Base-by-base conservation (phyloP, 2,113 vertebrate genomes). In the Aldabrachelys gigantea region DNA sequence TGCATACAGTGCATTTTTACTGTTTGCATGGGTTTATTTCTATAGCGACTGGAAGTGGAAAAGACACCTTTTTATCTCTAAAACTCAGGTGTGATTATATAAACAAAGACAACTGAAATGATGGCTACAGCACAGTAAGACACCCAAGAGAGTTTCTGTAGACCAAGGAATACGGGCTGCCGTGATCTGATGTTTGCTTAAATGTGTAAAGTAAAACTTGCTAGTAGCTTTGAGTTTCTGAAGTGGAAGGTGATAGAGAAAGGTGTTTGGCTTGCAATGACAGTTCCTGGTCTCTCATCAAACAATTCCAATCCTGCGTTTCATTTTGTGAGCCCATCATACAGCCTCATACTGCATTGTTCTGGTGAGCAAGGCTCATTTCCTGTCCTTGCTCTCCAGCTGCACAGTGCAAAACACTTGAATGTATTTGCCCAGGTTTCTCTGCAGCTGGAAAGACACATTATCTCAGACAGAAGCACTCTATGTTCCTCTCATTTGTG, bases 81-180 rank as follows among this genome's bases (percentile, higher is more conserved):
- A 22, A 85, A 65, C 49, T 21, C 27, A 82, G 22, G 8, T n/a
- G 57, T 49, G 76, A 31, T 91, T 92, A 89, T 50, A 87, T 80
- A 87, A 91, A 54, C 82, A 82, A 88, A 76, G 65, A 85, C 83
- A 41, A n/a, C 25, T 89, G 82, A 24, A 56, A 86, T 89, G 76
- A 75, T 59, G 52, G 57, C 82, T 95, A 24, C 44, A 3, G 31
- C 82, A 1, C 49, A 62, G 5, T 17, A 53, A 49, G 87, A 29
- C 17, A n/a, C 72, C 16, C 52, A 44, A 25, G 83, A 57, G 92
- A 72, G n/a, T 53, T 35, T 53, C 76, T 83, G 49, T 57, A 80
- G 85, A 12, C 62, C 12, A n/a, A 86, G 27, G 12, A 65, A 24
- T 56, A 12, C 41, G 7, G 7, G 54, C 44, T 86, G 0, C 0